Conservation (phyloP, 1,140 invertebrate species). For the Drosophila ananassae region DNA sequence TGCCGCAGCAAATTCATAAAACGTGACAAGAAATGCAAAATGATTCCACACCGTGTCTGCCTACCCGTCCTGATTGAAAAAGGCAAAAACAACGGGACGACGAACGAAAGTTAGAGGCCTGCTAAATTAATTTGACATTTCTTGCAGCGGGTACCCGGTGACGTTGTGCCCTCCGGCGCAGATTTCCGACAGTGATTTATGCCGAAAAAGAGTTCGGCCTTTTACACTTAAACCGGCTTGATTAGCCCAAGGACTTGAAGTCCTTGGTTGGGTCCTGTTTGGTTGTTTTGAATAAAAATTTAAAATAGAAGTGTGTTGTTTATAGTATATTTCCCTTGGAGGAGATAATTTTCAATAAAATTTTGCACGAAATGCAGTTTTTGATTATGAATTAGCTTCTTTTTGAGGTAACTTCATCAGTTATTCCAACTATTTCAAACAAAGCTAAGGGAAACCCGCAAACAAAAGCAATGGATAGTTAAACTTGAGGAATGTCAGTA, state of each 20-base stretch:
- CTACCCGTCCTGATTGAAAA: conserved; percentile 75
- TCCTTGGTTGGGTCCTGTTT: conserved; percentile 4
- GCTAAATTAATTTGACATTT: conserved; percentile 81
- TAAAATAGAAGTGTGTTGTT: not conserved
- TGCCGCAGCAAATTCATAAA: conserved; percentile 74
- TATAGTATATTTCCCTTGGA: too few relatives aligned
- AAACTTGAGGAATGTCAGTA: not conserved
- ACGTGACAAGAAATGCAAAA: conserved; percentile 76
- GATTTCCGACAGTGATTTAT: conserved; percentile 67
- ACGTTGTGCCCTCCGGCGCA: conserved; percentile 12
- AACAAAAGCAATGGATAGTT: not conserved
- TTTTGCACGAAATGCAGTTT: not conserved
- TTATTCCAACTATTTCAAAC: not conserved
- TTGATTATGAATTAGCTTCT: not conserved
- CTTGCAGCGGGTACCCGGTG: conserved; percentile 56
- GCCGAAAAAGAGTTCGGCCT: conserved; percentile 62
- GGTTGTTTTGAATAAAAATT: conserved; percentile 4
- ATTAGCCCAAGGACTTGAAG: conserved; percentile 19
- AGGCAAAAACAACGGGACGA: conserved; percentile 44
- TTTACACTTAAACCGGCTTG: conserved; percentile 7
- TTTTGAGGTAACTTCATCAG: not conserved
- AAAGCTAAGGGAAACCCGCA: not conserved
- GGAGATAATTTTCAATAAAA: not conserved
- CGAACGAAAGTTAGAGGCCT: conserved; percentile 43
- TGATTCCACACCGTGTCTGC: conserved; percentile 17